Evolutionary conservation across 2,113 vertebrate species (phyloP).

Genomic region (Gymnocephalus cernua): DNA sequence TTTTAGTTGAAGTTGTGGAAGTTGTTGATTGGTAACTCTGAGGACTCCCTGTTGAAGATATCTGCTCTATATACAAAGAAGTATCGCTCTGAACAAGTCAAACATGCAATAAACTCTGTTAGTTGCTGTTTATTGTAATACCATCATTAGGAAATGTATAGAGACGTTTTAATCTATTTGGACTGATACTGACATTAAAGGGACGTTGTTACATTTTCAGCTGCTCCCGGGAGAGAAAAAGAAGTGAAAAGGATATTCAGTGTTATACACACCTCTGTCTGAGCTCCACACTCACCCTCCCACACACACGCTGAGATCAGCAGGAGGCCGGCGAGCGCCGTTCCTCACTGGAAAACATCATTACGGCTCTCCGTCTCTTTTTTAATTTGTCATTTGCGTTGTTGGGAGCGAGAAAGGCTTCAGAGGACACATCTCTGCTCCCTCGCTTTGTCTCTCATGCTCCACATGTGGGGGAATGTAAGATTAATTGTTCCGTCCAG

Average conservation of each 20-base stretch:
- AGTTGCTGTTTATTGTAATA: too few species aligned
- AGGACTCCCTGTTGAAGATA: too few species aligned
- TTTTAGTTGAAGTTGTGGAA: too few species aligned
- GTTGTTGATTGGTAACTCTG: too few species aligned
- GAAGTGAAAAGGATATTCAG: neutral
- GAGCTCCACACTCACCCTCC: neutral
- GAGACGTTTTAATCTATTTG: too few species aligned
- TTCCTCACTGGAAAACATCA: constrained; percentile 22
- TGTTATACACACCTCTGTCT: neutral
- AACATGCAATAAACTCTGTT: too few species aligned
- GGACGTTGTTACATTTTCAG: neutral
- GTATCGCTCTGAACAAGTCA: too few species aligned
- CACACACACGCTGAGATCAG: neutral
- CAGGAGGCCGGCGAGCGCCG: neutral
- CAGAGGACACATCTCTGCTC: neutral
- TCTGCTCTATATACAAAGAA: too few species aligned
- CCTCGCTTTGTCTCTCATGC: neutral
- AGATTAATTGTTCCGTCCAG: neutral
- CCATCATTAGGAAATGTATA: too few species aligned
- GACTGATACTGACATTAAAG: too few species aligned
- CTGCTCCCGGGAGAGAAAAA: constrained; percentile 7
- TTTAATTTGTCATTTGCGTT: constrained; percentile 30
- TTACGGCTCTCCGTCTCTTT: constrained; percentile 23
- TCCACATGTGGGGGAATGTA: neutral
- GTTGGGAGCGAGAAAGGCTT: neutral